These are phyloP conservation scores for Zaprionus lineosus DNA, from an alignment of 2,888 invertebrate genomes.

Conservation along the genomic window DNA sequence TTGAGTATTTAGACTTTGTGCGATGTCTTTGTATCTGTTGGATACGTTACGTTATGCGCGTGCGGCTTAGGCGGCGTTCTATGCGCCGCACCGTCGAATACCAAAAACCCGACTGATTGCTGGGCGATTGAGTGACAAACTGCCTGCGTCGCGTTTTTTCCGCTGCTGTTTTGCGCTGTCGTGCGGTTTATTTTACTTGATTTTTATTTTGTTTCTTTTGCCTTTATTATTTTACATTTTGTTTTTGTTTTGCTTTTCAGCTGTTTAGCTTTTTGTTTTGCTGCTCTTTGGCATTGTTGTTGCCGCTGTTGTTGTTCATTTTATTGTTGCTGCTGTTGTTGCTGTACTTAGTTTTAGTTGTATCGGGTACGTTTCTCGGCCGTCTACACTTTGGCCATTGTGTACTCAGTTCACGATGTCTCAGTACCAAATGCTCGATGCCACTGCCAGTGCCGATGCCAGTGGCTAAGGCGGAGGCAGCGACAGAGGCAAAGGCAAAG, in stretches of 20 bases:
- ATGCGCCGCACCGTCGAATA: conserved; percentile 9
- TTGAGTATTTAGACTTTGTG: no score
- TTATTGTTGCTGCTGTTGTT: conserved; percentile 20
- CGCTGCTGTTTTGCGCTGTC: conserved; percentile 57
- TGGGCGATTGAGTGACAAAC: conserved; percentile 73
- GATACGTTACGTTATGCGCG: conserved; percentile 39
- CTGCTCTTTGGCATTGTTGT: conserved; percentile 11
- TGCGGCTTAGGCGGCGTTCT: conserved; percentile 7
- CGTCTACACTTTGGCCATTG: conserved; percentile 69
- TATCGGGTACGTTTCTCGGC: conserved; percentile 33
- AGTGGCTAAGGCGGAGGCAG: not conserved
- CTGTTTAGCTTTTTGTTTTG: conserved; percentile 40
- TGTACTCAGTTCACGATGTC: conserved; percentile 71
- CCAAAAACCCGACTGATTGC: conserved; percentile 68
- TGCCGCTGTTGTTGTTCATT: conserved; percentile 27
- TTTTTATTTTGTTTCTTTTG: conserved; percentile 39
- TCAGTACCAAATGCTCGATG: not conserved
- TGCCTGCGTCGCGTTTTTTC: conserved; percentile 65
- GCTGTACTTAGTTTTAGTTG: conserved; percentile 26
- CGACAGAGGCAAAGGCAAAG: not conserved
- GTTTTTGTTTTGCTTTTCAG: conserved; percentile 10
- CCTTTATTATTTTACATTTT: conserved; percentile 17
- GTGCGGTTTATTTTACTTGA: conserved; percentile 69
- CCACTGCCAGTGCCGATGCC: conserved; percentile 2
- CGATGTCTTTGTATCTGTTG: conserved; percentile 38